phyloP scores from a whole-genome alignment of 37 sponge, comb jelly and placozoan genomes.

The Aplysina aerophoba region DNA sequence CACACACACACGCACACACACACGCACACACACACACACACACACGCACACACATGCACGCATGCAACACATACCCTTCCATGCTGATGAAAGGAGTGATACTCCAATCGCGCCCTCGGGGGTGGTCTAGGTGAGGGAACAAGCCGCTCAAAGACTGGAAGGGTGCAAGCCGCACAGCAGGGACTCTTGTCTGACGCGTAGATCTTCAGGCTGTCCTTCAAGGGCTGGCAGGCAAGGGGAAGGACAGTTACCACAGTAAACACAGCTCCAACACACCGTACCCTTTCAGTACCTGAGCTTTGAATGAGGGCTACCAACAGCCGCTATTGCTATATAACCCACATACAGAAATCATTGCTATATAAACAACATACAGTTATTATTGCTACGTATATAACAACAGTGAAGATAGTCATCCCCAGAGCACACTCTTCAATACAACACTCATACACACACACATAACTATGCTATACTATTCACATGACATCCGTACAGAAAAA shows the following conservation, averaged over 20 bases:
- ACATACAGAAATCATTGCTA: no score
- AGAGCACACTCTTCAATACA: conserved; percentile 6
- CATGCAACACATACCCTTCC: not conserved
- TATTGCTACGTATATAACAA: no score
- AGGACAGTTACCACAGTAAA: no score
- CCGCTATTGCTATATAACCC: no score
- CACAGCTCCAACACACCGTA: not conserved
- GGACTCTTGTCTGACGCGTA: conserved; percentile 23
- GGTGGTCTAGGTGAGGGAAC: not conserved
- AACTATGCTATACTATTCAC: not conserved
- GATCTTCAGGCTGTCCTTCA: conserved; percentile 28
- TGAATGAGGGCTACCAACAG: no score
- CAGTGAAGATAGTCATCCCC: no score
- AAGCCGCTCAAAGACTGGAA: not conserved
- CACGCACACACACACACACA: conserved; percentile 1
- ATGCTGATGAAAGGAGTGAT: conserved; percentile 16
- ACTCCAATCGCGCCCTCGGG: conserved; percentile 3
- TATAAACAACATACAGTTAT: no score
- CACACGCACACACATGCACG: conserved; percentile 3
- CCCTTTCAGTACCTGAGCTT: no score
- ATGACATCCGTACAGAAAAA: not conserved
- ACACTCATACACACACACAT: conserved; percentile 23
- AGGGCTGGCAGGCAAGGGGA: not conserved
- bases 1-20: not conserved
- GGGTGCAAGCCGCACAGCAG: conserved; percentile 16